A percentile compares a stretch with the other conserved stretches of the same genome.
Evolutionary conservation across 2,888 invertebrate species (phyloP).

Genomic region (Chymomyza procnemis): DNA sequence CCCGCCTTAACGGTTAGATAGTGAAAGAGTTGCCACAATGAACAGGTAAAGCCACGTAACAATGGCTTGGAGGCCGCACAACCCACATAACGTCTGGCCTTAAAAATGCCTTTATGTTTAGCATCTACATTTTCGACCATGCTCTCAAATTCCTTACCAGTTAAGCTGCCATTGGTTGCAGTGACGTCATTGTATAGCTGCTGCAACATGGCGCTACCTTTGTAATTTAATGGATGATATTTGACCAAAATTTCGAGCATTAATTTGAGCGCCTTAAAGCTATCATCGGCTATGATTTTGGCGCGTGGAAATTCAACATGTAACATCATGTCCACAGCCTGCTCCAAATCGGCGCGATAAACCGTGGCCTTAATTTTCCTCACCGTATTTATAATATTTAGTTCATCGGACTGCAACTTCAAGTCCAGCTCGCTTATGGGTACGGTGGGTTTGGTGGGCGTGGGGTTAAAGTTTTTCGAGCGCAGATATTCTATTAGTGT

Average conservation of each 20-base stretch:
- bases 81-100: slow-evolving; percentile 88
- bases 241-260: slow-evolving; percentile 29
- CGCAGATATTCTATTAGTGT: slow-evolving; percentile 23
- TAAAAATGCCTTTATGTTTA: slow-evolving; percentile 31
- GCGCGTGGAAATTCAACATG: slow-evolving; percentile 60
- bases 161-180: slow-evolving; percentile 13
- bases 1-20: slow-evolving; percentile 87
- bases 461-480: background rate
- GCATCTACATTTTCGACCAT: background rate
- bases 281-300: slow-evolving; percentile 15
- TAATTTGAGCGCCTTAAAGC: slow-evolving; percentile 24
- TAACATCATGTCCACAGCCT: slow-evolving; percentile 83
- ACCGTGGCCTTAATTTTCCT: slow-evolving; percentile 9
- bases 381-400: slow-evolving; percentile 37
- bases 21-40: slow-evolving; percentile 95
- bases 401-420: slow-evolving; percentile 30
- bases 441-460: background rate
- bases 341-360: slow-evolving; percentile 82
- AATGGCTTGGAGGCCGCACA: slow-evolving; percentile 87
- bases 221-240: slow-evolving; percentile 38
- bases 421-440: background rate
- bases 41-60: slow-evolving; percentile 93
- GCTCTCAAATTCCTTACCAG: slow-evolving; percentile 35
- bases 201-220: slow-evolving; percentile 29
- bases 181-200: slow-evolving; percentile 17